These are phyloP conservation scores for Xenopus borealis DNA, from an alignment of 2,113 vertebrate species.

Conservation along the genomic window DNA sequence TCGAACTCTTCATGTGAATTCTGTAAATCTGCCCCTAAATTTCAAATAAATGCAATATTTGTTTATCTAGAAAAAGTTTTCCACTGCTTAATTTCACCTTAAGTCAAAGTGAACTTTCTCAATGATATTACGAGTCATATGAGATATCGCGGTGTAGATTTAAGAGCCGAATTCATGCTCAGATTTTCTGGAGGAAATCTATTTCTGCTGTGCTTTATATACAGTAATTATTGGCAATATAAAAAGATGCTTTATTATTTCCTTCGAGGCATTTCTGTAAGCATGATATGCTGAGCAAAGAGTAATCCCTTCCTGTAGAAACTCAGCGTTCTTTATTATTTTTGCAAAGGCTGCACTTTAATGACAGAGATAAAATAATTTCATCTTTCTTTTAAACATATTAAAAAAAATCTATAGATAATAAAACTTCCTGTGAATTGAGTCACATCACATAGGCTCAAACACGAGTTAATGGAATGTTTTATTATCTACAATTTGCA, in stretches of 20 bases:
- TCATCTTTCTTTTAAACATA: constrained; percentile 35
- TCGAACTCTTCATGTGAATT: no score
- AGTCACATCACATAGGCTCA: constrained; percentile 8
- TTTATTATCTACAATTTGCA: no score
- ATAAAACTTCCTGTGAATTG: constrained; percentile 28
- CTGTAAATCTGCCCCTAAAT: no score
- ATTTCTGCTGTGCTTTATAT: background rate
- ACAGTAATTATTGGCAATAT: constrained; percentile 26
- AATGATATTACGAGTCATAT: no score
- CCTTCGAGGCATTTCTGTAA: constrained; percentile 29
- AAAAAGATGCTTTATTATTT: constrained; percentile 37
- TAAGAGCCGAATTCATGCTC: no score
- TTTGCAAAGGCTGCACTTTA: constrained; percentile 35
- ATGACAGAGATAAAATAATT: constrained; percentile 39
- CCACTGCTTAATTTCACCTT: no score
- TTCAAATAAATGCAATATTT: no score
- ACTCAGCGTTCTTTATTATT: background rate
- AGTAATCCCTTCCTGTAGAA: constrained; percentile 12
- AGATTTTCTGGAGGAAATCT: no score
- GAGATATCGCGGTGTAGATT: no score
- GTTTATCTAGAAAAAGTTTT: no score
- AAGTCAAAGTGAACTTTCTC: no score
- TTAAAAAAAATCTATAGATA: constrained; percentile 32
- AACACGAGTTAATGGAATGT: no score
- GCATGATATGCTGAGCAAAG: constrained; percentile 31